Conservation (phyloP, 30 jellyfish, hydroid and myxozoan species). For the Pelagia noctiluca region DNA sequence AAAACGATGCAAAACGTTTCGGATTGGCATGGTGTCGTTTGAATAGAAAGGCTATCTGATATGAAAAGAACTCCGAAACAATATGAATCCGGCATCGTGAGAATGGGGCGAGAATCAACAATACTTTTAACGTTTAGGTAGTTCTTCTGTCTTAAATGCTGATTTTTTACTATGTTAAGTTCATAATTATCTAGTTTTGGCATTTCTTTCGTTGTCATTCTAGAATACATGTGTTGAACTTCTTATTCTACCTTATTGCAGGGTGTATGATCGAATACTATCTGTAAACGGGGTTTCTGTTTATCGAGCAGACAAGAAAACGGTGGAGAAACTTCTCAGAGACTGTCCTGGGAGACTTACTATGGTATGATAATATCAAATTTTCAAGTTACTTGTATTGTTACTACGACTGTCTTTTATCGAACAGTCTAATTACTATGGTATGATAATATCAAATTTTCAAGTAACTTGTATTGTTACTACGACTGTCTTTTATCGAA, state of each 20-base stretch:
- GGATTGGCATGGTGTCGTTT: no score
- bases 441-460: constrained; percentile 16
- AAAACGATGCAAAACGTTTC: no score
- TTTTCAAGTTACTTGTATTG: not conserved
- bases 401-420: not conserved
- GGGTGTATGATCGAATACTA: constrained; percentile 77
- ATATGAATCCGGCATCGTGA: no score
- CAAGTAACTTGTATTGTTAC: not conserved
- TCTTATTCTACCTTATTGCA: constrained; percentile 8
- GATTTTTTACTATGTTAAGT: no score
- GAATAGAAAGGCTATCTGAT: no score
- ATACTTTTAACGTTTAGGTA: no score
- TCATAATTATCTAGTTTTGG: no score
- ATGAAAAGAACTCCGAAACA: no score
- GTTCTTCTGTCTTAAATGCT: no score
- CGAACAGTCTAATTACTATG: constrained; percentile 49
- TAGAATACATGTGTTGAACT: not conserved
- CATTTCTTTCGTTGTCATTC: not conserved
- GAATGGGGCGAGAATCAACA: no score
- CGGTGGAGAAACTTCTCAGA: constrained; percentile 70
- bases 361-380: constrained; percentile 55
- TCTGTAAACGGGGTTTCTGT: constrained; percentile 77
- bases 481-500: not conserved
- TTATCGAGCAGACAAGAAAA: constrained; percentile 60
- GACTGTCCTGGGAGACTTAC: constrained; percentile 77